These are phyloP conservation scores for Raja brachyura DNA, from an alignment of 2,113 vertebrate genomes.

Conservation along the genomic window DNA sequence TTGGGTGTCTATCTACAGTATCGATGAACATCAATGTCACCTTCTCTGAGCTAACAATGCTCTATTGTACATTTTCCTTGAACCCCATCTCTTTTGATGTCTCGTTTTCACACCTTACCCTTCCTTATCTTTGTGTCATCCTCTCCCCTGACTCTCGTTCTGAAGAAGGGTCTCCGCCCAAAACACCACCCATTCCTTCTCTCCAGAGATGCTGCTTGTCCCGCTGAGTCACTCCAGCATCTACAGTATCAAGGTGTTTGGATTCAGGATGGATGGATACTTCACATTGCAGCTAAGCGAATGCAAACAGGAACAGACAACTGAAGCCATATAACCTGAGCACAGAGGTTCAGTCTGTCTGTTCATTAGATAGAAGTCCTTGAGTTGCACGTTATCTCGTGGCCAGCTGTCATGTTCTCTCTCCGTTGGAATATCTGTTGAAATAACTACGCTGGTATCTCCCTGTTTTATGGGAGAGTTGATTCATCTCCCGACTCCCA, in stretches of 20 bases:
- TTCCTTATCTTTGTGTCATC: no score
- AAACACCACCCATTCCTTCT: no score
- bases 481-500: background rate
- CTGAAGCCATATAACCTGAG: background rate
- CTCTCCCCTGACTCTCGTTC: no score
- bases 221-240: no score
- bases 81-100: no score
- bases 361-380: background rate
- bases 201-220: no score
- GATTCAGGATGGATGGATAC: background rate
- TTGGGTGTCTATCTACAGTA: no score
- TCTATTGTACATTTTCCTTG: no score
- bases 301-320: background rate
- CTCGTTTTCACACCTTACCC: no score
- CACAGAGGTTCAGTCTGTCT: background rate
- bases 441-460: background rate
- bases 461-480: background rate
- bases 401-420: background rate
- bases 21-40: no score
- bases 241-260: background rate
- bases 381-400: background rate
- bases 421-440: background rate
- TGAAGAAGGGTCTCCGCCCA: no score
- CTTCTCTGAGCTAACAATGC: no score
- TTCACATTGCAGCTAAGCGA: background rate